A percentile compares a stretch with the other conserved stretches of the same genome.
Evolutionary conservation across 1,140 invertebrate genomes (phyloP).

Genomic region (Solenopsis fugax): DNA sequence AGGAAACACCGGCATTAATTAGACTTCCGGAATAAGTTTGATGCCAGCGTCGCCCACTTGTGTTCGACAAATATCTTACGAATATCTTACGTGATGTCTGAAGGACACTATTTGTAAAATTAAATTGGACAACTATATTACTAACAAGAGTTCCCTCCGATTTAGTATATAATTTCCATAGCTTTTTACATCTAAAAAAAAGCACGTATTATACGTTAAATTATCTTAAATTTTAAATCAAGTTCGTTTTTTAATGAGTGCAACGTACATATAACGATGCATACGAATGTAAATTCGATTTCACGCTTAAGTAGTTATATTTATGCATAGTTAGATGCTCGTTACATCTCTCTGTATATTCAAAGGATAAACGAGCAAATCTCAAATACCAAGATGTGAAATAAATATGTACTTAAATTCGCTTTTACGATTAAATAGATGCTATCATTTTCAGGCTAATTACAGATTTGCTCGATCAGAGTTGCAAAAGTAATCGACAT

Average conservation of each 20-base stretch:
- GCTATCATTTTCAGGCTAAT: not conserved
- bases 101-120: not conserved
- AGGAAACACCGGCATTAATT: slow-evolving; percentile 40
- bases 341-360: not conserved
- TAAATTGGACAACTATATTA: not conserved
- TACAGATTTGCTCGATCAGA: not conserved
- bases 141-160: not conserved
- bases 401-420: slow-evolving; percentile 49
- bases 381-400: slow-evolving; percentile 33
- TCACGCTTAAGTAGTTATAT: slow-evolving; percentile 51
- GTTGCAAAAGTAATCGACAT: not conserved
- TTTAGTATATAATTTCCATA: slow-evolving; percentile 3
- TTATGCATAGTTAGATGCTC: slow-evolving; percentile 28
- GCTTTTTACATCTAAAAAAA: not conserved
- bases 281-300: slow-evolving; percentile 32
- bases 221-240: not conserved
- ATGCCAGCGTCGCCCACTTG: not conserved
- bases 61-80: not conserved
- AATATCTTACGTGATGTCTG: not conserved
- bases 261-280: not conserved
- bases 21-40: slow-evolving; percentile 33
- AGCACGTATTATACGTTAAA: too few relatives aligned
- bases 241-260: not conserved
- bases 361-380: slow-evolving; percentile 43
- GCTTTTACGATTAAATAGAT: slow-evolving; percentile 25